A percentile compares a stretch with the other conserved stretches of the same genome.
Evolutionary conservation across 1,140 invertebrate species (phyloP).

Genomic region (Tigriopus japonicus): DNA sequence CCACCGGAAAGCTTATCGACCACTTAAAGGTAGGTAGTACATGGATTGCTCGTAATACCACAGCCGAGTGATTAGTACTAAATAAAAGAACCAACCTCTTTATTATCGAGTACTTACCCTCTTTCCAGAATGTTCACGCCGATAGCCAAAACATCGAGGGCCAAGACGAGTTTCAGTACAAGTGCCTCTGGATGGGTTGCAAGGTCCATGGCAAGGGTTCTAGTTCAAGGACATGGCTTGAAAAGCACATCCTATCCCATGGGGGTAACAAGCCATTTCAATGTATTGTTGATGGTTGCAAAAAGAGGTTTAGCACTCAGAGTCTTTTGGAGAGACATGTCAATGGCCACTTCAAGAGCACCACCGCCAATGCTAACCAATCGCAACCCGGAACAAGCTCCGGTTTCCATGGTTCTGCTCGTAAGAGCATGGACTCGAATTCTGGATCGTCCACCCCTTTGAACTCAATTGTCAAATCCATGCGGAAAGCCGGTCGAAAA

Average conservation of each 20-base stretch:
- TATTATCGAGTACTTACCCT: not conserved
- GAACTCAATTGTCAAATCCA: not conserved
- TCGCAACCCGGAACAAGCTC: not conserved
- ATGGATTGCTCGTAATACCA: not conserved
- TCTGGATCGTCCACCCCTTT: not conserved
- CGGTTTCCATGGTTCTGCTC: not conserved
- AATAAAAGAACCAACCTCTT: not conserved
- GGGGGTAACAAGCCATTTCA: slow-evolving; percentile 75
- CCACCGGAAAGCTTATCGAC: not conserved
- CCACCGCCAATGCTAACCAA: slow-evolving; percentile 32
- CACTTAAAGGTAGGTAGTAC: not conserved
- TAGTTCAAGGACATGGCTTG: slow-evolving; percentile 74
- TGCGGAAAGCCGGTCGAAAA: not conserved
- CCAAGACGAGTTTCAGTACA: not conserved
- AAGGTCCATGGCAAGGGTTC: slow-evolving; percentile 83
- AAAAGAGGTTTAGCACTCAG: slow-evolving; percentile 73
- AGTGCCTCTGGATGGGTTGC: slow-evolving; percentile 73
- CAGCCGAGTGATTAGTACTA: not conserved
- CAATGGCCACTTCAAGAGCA: slow-evolving; percentile 69
- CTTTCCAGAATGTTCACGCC: not conserved
- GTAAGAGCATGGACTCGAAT: not conserved
- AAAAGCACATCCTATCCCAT: slow-evolving; percentile 73
- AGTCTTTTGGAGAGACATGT: slow-evolving; percentile 62
- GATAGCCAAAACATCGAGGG: not conserved
- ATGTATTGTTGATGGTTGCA: slow-evolving; percentile 84